phyloP scores from a whole-genome alignment of 1,140 invertebrate genomes.

The Nasonia giraulti region DNA sequence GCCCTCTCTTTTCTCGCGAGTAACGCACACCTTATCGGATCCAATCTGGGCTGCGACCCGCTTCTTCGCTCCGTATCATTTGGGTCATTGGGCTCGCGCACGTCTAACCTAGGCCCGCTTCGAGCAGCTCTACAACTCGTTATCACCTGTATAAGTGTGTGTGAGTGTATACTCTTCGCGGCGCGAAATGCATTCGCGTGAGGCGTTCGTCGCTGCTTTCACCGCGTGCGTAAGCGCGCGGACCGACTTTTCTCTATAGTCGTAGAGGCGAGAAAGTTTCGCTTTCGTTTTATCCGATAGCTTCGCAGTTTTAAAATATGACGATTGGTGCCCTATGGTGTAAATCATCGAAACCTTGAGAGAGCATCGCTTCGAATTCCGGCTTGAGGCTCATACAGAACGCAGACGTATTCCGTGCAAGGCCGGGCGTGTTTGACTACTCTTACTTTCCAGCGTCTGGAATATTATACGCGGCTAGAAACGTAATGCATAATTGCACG shows the following conservation, averaged over 20 bases:
- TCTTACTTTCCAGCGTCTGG: too few relatives aligned
- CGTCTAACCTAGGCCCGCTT: constrained; percentile 50
- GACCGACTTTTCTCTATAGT: background rate
- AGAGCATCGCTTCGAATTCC: too few relatives aligned
- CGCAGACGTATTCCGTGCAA: too few relatives aligned
- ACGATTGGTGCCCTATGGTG: too few relatives aligned
- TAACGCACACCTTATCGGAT: constrained; percentile 10
- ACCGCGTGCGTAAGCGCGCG: too few relatives aligned
- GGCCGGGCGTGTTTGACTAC: too few relatives aligned
- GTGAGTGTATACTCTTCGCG: background rate
- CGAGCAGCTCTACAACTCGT: background rate
- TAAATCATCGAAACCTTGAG: too few relatives aligned
- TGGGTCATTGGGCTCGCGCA: constrained; percentile 62
- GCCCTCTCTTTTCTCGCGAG: background rate
- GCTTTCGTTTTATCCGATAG: background rate
- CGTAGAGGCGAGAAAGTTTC: background rate
- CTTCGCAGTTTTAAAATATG: too few relatives aligned
- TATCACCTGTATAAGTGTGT: background rate
- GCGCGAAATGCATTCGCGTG: background rate
- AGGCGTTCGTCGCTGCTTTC: background rate
- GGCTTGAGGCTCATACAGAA: too few relatives aligned
- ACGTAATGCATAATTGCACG: background rate
- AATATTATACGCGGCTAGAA: background rate
- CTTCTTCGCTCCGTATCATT: constrained; percentile 64
- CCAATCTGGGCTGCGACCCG: constrained; percentile 68